phyloP scores from a whole-genome alignment of 2,888 invertebrate species.

The Griposia aprilina region DNA sequence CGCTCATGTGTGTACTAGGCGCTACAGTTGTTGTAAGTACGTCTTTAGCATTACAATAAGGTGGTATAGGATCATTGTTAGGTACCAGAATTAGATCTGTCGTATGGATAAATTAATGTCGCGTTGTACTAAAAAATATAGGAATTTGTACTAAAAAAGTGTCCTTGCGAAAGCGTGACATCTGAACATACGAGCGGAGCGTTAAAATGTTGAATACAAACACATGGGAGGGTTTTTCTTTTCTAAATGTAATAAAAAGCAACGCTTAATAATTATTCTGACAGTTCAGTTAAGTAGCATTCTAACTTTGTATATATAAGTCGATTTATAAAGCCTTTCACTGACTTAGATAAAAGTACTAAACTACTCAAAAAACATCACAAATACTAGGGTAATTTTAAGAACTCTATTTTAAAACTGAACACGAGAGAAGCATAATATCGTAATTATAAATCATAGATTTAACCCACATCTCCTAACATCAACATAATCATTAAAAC shows the following conservation, averaged over 20 bases:
- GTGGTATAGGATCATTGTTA: conserved; percentile 25
- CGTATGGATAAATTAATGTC: conserved; percentile 22
- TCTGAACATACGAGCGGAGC: neutral
- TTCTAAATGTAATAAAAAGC: neutral
- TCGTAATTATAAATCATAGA: conserved; percentile 8
- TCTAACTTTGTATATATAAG: neutral
- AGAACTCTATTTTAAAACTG: neutral
- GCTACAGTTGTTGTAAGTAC: conserved; percentile 7
- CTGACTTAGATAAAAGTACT: neutral
- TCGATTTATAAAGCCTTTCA: neutral
- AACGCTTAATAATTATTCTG: neutral
- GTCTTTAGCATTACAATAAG: conserved; percentile 41
- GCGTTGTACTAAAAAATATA: neutral
- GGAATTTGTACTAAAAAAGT: conserved; percentile 4
- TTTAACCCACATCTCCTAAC: conserved; percentile 11
- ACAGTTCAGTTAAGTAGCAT: conserved; percentile 11
- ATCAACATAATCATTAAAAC: conserved; percentile 50
- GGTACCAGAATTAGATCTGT: conserved; percentile 30
- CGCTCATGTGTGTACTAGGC: conserved; percentile 31
- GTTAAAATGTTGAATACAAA: conserved; percentile 1
- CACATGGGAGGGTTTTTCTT: neutral
- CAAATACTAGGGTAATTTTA: neutral
- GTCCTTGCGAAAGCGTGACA: neutral
- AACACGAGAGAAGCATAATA: conserved; percentile 6
- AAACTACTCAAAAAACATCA: neutral